Percentiles rank a stretch among this genome's conserved stretches.
These are phyloP conservation scores for Helarctos malayanus DNA, from an alignment of 2,797 vertebrate species.

Conservation along the genomic window DNA sequence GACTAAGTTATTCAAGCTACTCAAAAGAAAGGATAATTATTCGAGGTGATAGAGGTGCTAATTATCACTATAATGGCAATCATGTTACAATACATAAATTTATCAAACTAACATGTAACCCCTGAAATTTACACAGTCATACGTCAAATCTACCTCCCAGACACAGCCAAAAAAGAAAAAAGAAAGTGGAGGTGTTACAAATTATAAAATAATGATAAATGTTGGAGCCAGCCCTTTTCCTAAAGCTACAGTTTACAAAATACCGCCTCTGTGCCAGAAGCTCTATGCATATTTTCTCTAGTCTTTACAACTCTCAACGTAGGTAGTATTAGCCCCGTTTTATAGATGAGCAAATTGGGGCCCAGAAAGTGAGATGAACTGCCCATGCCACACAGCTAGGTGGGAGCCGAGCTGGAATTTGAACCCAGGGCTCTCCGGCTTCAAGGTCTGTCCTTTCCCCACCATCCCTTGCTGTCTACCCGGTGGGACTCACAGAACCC, in stretches of 20 bases:
- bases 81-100: not conserved
- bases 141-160: not conserved
- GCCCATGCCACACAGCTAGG: not conserved
- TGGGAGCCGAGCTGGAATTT: not conserved
- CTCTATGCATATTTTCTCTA: not conserved
- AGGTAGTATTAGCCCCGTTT: slow-evolving; percentile 5
- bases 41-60: not conserved
- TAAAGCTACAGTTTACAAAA: not conserved
- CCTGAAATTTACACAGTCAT: not conserved
- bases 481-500: not conserved
- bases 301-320: not conserved
- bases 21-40: not conserved
- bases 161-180: not conserved
- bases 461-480: not conserved
- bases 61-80: not conserved
- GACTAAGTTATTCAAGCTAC: not conserved
- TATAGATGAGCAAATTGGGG: not conserved
- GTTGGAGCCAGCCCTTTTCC: not conserved
- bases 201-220: slow-evolving; percentile 3
- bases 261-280: not conserved
- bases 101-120: not conserved
- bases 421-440: not conserved
- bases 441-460: not conserved
- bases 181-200: not conserved
- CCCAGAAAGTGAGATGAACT: slow-evolving; percentile 46